Evolutionary conservation across 1,140 invertebrate genomes (phyloP), one percentile per base, ranked within the genome.

Genomic region (Ips nitidus): DNA sequence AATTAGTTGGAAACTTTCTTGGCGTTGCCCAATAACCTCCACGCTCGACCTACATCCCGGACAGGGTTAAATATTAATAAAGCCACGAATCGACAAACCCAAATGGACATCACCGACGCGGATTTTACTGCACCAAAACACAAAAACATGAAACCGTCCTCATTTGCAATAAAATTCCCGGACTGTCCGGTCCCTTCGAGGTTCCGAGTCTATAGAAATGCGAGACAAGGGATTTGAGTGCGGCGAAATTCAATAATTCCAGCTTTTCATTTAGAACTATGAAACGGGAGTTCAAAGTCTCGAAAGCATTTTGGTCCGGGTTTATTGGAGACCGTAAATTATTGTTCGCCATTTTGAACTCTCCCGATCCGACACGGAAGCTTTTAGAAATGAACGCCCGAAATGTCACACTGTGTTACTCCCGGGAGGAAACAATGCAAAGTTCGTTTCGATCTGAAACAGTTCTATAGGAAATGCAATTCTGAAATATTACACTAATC

Each of bases 91-190:
- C 22, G 45, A 22, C 45, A 50, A 22, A 22, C 22, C 6, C 45
- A 50, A 50, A 50, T 50, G 7, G 45, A 6, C 45, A 50, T 50
- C 45, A 50, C 22, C 6, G 45, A 6, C 22, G 7, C 45, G 45
- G 3, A 22, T 50, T 50, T 50, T 50, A 50, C 45, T 50, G 45
- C 45, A 22, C 45, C 45, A 50, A 50, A 50, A 50, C 45, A 50
- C 45, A 50, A 50, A 22, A 56, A 38, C 53, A 56, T n/a, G 53
- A 59, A 59, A 42, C 57, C n/a, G 37, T 59, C n/a, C 41, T 37
- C 57, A 59, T 59, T 59, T 59, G 57, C 57, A 59, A 59, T 59
- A 59, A 59, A 59, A 41, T 59, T 43, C 39, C 39, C 42, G 57
- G n/a, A 59, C 8, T 8, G 39, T 37, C 38, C 38, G 57, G 41